Conservation (phyloP, 2,888 invertebrate genomes). For the Agrochola litura region DNA sequence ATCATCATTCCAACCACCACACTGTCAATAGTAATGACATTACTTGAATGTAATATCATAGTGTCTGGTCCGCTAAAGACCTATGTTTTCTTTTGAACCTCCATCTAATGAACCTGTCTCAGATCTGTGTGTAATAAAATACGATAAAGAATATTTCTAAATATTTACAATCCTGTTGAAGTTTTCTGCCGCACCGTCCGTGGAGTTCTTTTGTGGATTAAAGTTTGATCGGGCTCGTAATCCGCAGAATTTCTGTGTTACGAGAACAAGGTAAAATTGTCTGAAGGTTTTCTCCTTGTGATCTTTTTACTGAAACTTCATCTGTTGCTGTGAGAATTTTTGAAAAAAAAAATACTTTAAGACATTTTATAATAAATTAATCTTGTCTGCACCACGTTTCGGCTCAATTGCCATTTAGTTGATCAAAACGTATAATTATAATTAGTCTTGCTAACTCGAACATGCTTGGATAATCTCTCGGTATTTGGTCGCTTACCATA, state of each 20-base stretch:
- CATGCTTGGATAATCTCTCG: slow-evolving; percentile 37
- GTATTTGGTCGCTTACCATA: slow-evolving; percentile 25
- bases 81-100: neutral
- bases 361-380: slow-evolving; percentile 2
- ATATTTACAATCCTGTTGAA: slow-evolving; percentile 27
- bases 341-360: neutral
- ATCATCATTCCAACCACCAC: no score
- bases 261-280: slow-evolving; percentile 29
- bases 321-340: slow-evolving; percentile 17
- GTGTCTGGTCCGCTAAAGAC: no score
- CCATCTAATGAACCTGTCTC: no score
- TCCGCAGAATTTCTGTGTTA: slow-evolving; percentile 31
- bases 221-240: slow-evolving; percentile 56
- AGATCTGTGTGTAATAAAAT: slow-evolving; percentile 8
- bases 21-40: no score
- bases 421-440: slow-evolving; percentile 33
- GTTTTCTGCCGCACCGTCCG: slow-evolving; percentile 16
- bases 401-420: slow-evolving; percentile 24
- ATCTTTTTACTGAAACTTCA: slow-evolving; percentile 29
- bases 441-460: slow-evolving; percentile 24
- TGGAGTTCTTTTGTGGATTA: slow-evolving; percentile 39
- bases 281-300: slow-evolving; percentile 16
- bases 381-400: slow-evolving; percentile 21
- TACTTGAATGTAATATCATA: no score
- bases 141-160: slow-evolving; percentile 28